Percentiles rank a stretch among this genome's conserved stretches.
These are phyloP conservation scores for Heliothis peltigera DNA, from an alignment of 2,888 invertebrate species.

Conservation along the genomic window DNA sequence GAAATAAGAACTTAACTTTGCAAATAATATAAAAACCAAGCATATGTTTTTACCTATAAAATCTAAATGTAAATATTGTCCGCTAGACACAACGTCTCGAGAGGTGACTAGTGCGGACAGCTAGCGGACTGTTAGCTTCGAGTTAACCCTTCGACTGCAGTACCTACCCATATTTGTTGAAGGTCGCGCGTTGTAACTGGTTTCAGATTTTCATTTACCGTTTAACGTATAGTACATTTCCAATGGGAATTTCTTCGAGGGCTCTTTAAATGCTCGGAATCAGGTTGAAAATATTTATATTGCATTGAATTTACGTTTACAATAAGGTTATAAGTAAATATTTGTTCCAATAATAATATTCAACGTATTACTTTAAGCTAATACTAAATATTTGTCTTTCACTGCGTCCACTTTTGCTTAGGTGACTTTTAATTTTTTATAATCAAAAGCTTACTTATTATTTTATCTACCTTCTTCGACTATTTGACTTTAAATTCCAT, in stretches of 20 bases:
- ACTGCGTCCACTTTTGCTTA: no score
- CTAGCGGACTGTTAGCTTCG: conserved; percentile 32
- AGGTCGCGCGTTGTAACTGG: conserved; percentile 65
- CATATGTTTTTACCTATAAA: conserved; percentile 10
- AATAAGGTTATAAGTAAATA: no score
- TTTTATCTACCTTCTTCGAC: no score
- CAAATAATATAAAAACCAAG: no score
- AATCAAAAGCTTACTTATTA: no score
- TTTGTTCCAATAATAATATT: no score
- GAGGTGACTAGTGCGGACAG: conserved; percentile 39
- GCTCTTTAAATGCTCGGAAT: not conserved
- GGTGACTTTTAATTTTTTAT: no score
- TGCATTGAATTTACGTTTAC: not conserved
- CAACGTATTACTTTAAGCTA: no score
- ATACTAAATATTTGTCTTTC: no score
- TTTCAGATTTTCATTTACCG: conserved; percentile 59
- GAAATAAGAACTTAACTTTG: no score
- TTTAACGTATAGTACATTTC: conserved; percentile 49
- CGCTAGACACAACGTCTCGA: conserved; percentile 29
- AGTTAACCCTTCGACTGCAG: conserved; percentile 42
- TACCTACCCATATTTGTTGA: conserved; percentile 68
- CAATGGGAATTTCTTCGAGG: conserved; percentile 29
- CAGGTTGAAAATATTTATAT: not conserved
- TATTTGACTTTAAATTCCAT: no score
- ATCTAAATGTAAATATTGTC: conserved; percentile 23